Evolutionary conservation across 2,113 vertebrate species (phyloP).

Genomic region (Formicarius rufipectus): DNA sequence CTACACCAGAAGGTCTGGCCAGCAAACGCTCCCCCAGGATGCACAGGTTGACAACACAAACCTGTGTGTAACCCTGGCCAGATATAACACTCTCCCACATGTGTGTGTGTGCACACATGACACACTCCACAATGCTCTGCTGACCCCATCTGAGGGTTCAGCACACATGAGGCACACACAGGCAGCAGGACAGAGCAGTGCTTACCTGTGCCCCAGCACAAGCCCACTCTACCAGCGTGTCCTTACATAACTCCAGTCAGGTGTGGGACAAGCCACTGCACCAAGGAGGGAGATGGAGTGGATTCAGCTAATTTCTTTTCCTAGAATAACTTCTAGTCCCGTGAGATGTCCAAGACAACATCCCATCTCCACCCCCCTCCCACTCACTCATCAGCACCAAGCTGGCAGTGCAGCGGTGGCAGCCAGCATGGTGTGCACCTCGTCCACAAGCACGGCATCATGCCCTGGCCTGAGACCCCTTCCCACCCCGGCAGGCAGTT

Average conservation of each 20-base stretch:
- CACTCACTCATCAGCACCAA: neutral
- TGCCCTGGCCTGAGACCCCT: neutral
- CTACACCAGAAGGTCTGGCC: neutral
- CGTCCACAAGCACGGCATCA: rapidly evolving
- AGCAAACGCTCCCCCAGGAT: neutral
- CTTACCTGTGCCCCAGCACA: neutral
- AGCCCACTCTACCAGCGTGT: rapidly evolving
- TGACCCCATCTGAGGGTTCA: neutral
- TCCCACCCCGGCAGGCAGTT: neutral
- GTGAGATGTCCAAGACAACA: slow-evolving; percentile 1
- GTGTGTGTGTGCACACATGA: rapidly evolving
- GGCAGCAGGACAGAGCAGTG: rapidly evolving
- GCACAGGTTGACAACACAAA: rapidly evolving
- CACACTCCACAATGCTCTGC: rapidly evolving
- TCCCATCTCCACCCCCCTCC: neutral
- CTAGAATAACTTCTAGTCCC: slow-evolving; percentile 30
- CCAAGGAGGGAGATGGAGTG: neutral
- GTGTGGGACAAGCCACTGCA: neutral
- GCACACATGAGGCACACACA: rapidly evolving
- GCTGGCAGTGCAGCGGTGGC: rapidly evolving
- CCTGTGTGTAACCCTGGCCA: rapidly evolving
- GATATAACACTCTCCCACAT: rapidly evolving
- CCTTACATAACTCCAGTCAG: neutral
- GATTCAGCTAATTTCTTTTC: slow-evolving; percentile 7
- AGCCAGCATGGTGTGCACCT: neutral